A percentile compares a stretch with the other conserved stretches of the same genome.
These are phyloP conservation scores for Wiebesia pumilae DNA, from an alignment of 1,140 invertebrate genomes.

Conservation along the genomic window DNA sequence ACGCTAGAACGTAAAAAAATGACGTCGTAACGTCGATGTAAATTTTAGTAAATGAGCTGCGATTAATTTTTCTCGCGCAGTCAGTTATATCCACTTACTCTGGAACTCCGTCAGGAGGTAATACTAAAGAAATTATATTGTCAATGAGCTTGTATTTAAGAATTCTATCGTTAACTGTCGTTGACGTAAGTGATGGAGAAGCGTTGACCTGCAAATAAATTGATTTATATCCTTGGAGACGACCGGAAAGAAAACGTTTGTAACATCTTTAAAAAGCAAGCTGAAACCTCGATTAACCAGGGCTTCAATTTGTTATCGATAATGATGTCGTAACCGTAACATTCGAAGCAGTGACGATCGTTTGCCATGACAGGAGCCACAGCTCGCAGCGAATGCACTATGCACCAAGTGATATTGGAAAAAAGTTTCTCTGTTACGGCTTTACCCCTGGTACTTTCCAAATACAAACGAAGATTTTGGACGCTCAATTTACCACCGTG, in stretches of 20 bases:
- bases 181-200: conserved; percentile 94
- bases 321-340: conserved; percentile 91
- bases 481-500: conserved; percentile 97
- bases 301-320: conserved; percentile 90
- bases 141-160: conserved; percentile 97
- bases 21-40: not conserved
- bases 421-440: conserved; percentile 89
- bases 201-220: conserved; percentile 86
- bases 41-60: not conserved
- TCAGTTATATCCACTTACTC: conserved; percentile 79
- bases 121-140: conserved; percentile 93
- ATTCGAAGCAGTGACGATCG: conserved; percentile 88
- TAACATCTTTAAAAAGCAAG: conserved; percentile 46
- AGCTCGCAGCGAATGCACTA: conserved; percentile 88
- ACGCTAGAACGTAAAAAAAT: conserved; percentile 77
- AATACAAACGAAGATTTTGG: conserved; percentile 90
- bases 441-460: conserved; percentile 94
- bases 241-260: not conserved
- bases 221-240: not conserved
- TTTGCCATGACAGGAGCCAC: conserved; percentile 85
- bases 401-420: conserved; percentile 91
- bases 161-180: conserved; percentile 96
- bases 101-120: conserved; percentile 91
- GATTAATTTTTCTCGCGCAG: not conserved
- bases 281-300: conserved; percentile 85